Evolutionary conservation across 2,888 invertebrate species (phyloP).

Genomic region (Danaus chrysippus): DNA sequence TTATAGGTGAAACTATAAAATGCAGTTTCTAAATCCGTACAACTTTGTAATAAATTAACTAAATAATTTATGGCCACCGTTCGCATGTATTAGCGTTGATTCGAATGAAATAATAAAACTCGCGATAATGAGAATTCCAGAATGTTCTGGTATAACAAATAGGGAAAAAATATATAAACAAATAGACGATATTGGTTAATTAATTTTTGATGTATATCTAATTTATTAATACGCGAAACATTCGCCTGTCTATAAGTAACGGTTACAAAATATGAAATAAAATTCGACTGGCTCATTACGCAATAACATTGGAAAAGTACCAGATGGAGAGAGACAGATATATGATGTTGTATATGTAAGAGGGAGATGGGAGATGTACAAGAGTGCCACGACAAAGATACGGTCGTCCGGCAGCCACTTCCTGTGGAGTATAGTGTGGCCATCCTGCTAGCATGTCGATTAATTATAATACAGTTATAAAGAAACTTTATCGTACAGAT

Average conservation of each 20-base stretch:
- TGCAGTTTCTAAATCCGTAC: conserved; percentile 8
- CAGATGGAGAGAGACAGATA: conserved; percentile 47
- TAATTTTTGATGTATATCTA: background rate
- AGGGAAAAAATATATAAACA: background rate
- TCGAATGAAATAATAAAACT: conserved; percentile 1
- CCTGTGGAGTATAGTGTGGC: conserved; percentile 50
- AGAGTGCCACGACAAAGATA: conserved; percentile 60
- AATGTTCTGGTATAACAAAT: background rate
- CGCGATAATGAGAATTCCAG: no score
- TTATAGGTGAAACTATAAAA: conserved; percentile 25
- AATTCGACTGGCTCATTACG: conserved; percentile 70
- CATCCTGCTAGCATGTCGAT: conserved; percentile 35
- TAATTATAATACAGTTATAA: no score
- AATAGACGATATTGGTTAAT: background rate
- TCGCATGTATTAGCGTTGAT: background rate
- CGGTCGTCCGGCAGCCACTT: conserved; percentile 68
- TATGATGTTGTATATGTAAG: conserved; percentile 37
- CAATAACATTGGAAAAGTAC: conserved; percentile 57
- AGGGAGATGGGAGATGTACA: conserved; percentile 57
- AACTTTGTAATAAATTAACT: conserved; percentile 4
- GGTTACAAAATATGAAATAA: conserved; percentile 62
- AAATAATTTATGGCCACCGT: background rate
- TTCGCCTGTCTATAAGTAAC: conserved; percentile 62
- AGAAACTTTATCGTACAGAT: no score
- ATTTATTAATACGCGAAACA: background rate